Evolutionary conservation across 2,797 vertebrate species (phyloP).

Genomic region (Pristis pectinata): DNA sequence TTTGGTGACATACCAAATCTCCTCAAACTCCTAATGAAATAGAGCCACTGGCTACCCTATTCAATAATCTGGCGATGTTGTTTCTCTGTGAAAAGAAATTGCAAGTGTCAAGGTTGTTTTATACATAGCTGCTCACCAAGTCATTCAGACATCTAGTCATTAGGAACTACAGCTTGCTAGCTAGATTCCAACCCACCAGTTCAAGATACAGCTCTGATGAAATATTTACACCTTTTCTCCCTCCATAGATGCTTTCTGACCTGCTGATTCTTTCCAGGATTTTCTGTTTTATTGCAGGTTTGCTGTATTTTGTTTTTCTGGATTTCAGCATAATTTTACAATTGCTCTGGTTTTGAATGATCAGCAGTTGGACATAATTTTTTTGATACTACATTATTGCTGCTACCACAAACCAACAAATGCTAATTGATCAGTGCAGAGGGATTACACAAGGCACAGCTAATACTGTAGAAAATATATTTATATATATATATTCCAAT

Average conservation of each 20-base stretch:
- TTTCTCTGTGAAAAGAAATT: background rate
- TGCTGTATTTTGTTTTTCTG: too few relatives aligned
- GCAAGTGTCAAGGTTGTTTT: background rate
- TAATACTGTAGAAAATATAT: background rate
- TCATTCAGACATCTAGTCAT: background rate
- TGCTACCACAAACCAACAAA: background rate
- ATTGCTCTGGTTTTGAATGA: background rate
- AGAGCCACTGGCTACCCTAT: too few relatives aligned
- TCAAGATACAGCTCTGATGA: background rate
- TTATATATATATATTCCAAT: background rate
- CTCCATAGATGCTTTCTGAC: too few relatives aligned
- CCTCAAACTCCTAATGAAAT: too few relatives aligned
- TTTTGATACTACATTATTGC: background rate
- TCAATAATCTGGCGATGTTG: background rate
- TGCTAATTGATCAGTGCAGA: background rate
- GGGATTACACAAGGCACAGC: background rate
- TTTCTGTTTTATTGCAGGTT: too few relatives aligned
- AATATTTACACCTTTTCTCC: too few relatives aligned
- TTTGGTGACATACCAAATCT: too few relatives aligned
- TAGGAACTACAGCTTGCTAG: background rate
- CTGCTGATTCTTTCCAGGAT: too few relatives aligned
- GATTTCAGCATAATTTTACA: background rate
- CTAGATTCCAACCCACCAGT: background rate
- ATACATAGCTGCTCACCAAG: background rate
- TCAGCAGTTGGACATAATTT: background rate